Percentiles rank a stretch among this genome's conserved stretches.
phyloP scores from a whole-genome alignment of 2,113 vertebrate species.

The Sula dactylatra region DNA sequence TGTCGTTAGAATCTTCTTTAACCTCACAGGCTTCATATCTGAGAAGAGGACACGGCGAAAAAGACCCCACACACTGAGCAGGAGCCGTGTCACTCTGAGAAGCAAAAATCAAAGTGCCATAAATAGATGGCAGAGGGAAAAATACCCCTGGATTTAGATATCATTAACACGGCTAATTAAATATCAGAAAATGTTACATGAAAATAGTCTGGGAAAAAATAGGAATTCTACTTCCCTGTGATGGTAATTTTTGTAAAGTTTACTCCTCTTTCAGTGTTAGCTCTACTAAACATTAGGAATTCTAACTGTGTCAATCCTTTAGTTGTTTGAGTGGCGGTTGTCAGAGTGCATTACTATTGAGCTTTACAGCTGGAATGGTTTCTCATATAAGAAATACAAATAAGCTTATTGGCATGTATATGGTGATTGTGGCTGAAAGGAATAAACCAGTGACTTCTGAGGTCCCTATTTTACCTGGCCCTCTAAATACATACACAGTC shows the following conservation, averaged over 20 bases:
- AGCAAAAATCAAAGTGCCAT: not conserved
- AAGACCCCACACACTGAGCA: not conserved
- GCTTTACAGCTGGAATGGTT: not conserved
- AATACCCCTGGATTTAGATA: not conserved
- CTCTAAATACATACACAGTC: not conserved
- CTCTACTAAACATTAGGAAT: not conserved
- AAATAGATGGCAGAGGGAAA: not conserved
- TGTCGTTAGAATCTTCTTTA: conserved; percentile 39
- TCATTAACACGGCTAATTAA: not conserved
- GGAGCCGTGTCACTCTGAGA: not conserved
- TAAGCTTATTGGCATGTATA: not conserved
- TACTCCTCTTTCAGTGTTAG: not conserved
- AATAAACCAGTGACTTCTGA: not conserved
- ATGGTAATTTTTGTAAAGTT: not conserved
- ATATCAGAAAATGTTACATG: not conserved
- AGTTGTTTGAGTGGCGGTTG: not conserved
- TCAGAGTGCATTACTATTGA: not conserved
- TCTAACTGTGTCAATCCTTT: not conserved
- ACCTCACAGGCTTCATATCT: not conserved
- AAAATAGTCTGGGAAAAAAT: not conserved
- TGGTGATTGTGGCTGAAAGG: not conserved
- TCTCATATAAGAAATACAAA: not conserved
- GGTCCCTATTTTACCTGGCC: not conserved
- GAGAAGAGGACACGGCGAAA: not conserved
- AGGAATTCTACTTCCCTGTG: not conserved